Evolutionary conservation across 2,113 vertebrate species (phyloP).

Genomic region (human (Homo sapiens)): DNA sequence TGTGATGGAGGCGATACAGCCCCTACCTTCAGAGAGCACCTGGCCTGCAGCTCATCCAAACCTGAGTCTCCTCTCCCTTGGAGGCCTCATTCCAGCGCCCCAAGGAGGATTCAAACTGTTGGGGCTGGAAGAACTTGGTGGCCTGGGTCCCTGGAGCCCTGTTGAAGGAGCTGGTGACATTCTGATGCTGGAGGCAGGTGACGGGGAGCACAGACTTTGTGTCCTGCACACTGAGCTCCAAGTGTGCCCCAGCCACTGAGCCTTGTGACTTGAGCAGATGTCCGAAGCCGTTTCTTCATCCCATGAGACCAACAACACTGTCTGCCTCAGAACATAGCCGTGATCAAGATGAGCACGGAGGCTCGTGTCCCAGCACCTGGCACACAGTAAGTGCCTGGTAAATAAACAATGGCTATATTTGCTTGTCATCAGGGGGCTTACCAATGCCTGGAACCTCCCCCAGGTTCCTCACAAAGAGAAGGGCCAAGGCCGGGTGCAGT

Average conservation of each 20-base stretch:
- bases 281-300: not conserved
- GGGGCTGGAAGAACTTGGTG: not conserved
- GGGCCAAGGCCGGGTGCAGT: not conserved
- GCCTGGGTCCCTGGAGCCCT: not conserved
- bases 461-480: accelerated
- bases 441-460: not conserved
- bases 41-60: no score
- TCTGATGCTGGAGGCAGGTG: not conserved
- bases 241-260: not conserved
- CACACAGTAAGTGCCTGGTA: not conserved
- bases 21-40: not conserved
- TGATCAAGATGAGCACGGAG: not conserved
- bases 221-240: not conserved
- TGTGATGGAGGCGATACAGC: not conserved
- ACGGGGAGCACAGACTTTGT: not conserved
- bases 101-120: no score
- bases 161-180: not conserved
- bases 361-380: not conserved
- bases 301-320: accelerated
- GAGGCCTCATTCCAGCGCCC: not conserved
- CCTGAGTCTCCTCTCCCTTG: no score
- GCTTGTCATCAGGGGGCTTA: not conserved
- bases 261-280: not conserved
- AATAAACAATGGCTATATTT: accelerated
- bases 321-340: accelerated